Percentiles rank a stretch among this genome's conserved stretches.
Conservation (phyloP, 2,888 invertebrate species). For the Colostygia pectinataria region DNA sequence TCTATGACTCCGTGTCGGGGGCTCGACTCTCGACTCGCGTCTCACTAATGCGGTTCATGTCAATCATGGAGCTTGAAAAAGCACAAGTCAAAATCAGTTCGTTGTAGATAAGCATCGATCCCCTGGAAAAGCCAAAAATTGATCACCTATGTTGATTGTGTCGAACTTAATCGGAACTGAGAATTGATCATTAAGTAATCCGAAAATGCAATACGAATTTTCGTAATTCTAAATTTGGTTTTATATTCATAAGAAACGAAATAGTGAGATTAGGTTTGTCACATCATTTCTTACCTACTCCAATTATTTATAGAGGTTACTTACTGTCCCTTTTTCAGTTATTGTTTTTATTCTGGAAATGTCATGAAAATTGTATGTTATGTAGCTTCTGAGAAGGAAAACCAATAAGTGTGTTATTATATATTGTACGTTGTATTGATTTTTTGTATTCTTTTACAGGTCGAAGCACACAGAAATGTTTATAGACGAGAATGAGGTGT, state of each 20-base stretch:
- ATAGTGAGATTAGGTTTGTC: too few species aligned
- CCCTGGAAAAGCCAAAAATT: neutral
- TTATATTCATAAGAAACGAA: too few species aligned
- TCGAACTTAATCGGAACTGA: too few species aligned
- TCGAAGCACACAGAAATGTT: conserved; percentile 74
- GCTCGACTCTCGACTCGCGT: conserved; percentile 8
- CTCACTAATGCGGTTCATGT: conserved; percentile 9
- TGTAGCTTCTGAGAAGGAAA: neutral
- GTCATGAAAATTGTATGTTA: neutral
- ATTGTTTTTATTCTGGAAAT: neutral
- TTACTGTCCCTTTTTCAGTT: neutral
- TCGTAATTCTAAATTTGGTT: too few species aligned
- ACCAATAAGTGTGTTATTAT: conserved; percentile 10
- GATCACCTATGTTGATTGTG: too few species aligned
- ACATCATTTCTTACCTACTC: too few species aligned
- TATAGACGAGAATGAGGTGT: conserved; percentile 82
- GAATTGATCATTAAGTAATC: too few species aligned
- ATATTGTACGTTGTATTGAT: conserved; percentile 21
- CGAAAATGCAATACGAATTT: too few species aligned
- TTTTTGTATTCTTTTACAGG: conserved; percentile 61
- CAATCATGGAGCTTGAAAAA: conserved; percentile 3
- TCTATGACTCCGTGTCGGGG: conserved; percentile 5
- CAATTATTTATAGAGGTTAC: neutral
- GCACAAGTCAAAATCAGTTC: neutral
- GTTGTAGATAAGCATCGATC: neutral